Base-by-base conservation (phyloP, 2,888 invertebrate species). In the Ochropleura plecta region DNA sequence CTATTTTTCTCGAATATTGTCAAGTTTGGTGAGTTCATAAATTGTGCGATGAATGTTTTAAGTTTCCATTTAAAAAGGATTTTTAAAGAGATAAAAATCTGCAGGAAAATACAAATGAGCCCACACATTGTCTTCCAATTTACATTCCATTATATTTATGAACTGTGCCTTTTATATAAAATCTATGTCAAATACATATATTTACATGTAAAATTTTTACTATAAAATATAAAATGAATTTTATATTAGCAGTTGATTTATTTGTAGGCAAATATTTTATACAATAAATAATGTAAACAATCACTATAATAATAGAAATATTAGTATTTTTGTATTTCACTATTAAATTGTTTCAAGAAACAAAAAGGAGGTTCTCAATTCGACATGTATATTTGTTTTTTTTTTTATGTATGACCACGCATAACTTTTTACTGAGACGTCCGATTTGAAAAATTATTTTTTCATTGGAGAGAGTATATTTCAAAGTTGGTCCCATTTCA, bases 91-190 rank as follows among this genome's bases (percentile, higher is more conserved):
- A 40, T 55, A 66, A 76, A 8, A 18, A 46, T 59, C n/a, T 48
- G 18, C 14, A 20, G 14, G 14, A 20, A 18, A 59, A 18, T 18
- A 49, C 16, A 53, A 71, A n/a, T 20, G 49, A 63, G 3, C 9
- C 42, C 12, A 14, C 18, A 10, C 46, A 14, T 42, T 74, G 78
- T 79, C 78, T 83, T 85, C 76, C 71, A 80, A 70, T 76, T 75
- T 74, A 63, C 78, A 85, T 83, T 85, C 75, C 78, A 75, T 73
- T 51, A 44, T 49, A 70, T 76, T 60, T 73, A 72, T 72, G 53
- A 6, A 68, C 68, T 74, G 69, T 79, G 76, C 71, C 73, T 81
- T 76, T 65, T 53, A 40, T n/a, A 70, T 5, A 5, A 40, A 64
- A 59, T 59, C 5, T 40, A 62, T 66, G 66, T 55, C 60, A n/a